Evolutionary conservation across 1,140 invertebrate species (phyloP).

Genomic region (Trialeurodes vaporariorum): DNA sequence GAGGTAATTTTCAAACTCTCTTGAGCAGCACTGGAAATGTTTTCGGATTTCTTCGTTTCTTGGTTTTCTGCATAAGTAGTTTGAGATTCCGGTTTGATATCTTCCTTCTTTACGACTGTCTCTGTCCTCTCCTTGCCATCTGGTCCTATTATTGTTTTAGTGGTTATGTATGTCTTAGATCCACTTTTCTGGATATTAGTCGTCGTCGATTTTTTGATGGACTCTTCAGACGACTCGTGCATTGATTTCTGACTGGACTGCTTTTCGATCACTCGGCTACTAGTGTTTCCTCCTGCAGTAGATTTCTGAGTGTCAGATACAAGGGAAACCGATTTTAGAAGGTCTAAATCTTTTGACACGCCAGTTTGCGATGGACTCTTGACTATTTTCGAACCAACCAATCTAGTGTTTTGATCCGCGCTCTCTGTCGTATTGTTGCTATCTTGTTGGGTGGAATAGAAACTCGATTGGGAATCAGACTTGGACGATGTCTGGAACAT

Average conservation of each 20-base stretch:
- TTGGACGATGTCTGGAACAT: not conserved
- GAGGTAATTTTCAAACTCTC: not conserved
- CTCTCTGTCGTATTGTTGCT: not conserved
- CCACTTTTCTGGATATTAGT: not conserved
- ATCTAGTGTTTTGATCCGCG: not conserved
- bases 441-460: not conserved
- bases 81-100: not conserved
- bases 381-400: constrained; percentile 9
- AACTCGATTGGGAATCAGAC: not conserved
- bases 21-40: not conserved
- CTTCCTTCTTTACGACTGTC: not conserved
- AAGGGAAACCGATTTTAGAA: not conserved
- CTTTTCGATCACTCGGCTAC: not conserved
- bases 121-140: constrained; percentile 9
- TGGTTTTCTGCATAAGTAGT: not conserved
- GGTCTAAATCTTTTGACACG: not conserved
- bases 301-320: not conserved
- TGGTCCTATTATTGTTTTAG: constrained; percentile 9
- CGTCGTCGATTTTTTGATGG: not conserved
- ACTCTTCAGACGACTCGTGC: not conserved
- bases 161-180: not conserved
- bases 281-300: not conserved
- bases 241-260: not conserved
- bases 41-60: constrained; percentile 6
- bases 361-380: no score